A percentile compares a stretch with the other conserved stretches of the same genome.
Evolutionary conservation across 2,888 invertebrate species (phyloP).

Genomic region (Didymodactylos carnosus): DNA sequence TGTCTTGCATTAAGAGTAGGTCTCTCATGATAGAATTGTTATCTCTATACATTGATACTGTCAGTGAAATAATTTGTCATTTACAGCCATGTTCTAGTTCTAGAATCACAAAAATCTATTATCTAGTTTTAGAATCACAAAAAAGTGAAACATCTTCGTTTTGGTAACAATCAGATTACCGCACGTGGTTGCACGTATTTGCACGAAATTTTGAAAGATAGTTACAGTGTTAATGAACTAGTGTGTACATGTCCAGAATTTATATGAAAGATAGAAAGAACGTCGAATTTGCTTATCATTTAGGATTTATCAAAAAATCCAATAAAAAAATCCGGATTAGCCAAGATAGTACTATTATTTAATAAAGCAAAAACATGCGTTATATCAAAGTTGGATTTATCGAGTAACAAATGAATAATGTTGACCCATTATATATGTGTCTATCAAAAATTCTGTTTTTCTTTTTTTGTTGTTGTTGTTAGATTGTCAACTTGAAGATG

Average conservation of each 20-base stretch:
- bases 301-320: neutral
- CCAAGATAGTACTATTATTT: neutral
- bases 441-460: neutral
- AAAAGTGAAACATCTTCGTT: neutral
- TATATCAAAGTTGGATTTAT: neutral
- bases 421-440: neutral
- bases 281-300: neutral
- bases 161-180: neutral
- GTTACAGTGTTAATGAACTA: neutral
- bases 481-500: neutral
- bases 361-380: neutral
- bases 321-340: neutral
- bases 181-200: neutral
- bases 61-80: neutral
- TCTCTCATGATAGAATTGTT: neutral
- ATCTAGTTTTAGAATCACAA: neutral
- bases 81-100: too few species aligned
- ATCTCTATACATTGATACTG: neutral
- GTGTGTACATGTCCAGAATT: too few species aligned
- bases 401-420: neutral
- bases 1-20: neutral
- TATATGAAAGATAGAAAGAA: too few species aligned
- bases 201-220: neutral
- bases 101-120: too few species aligned
- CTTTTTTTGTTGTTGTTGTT: neutral